Evolutionary conservation across 2,113 vertebrate genomes (phyloP), one percentile per base, ranked within the genome.

Genomic region (Hepsetus odoe): DNA sequence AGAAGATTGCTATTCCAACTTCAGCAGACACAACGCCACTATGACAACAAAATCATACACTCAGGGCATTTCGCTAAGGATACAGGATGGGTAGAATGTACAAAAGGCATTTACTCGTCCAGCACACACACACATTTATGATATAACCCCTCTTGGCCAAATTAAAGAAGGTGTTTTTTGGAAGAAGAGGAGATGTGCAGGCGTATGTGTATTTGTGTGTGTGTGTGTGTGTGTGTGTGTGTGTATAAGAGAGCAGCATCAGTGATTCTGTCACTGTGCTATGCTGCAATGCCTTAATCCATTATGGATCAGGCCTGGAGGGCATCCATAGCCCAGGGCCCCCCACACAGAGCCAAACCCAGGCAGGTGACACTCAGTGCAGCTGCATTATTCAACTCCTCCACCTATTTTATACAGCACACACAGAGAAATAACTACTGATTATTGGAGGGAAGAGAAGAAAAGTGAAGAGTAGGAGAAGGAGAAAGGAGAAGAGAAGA

Each of bases 231-330:
- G n/a, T 53, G 46, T 32, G 58, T 65, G 8, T 77, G 40, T 46
- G 20, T 74, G 65, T 72, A 40, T n/a, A 56, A 30, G 26, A 74
- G 49, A 53, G 46, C 67, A 53, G 26, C 20, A 20, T 66, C 32
- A 38, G 30, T 42, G 66, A 61, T 59, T 72, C 22, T 51, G 28
- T 24, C 33, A 20, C 46, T 55, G 44, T 32, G 8, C 30, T 26
- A 18, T 62, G 62, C 33, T 80, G 42, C 55, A 40, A 72, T 56
- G 3, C 61, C 71, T 83, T 81, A 79, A 88, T 84, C 38, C 77
- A 86, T 86, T 87, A 90, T 83, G 75, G 59, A 89, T 87, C 49
- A 88, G 84, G 77, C 82, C 85, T 72, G 42, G 62, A 85, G 87
- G 88, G 82, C 77, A 76, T 84, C 80, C 71, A 40, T 74, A 82